Base-by-base conservation (phyloP, 1,140 invertebrate species). In the Melipona quadrifasciata region DNA sequence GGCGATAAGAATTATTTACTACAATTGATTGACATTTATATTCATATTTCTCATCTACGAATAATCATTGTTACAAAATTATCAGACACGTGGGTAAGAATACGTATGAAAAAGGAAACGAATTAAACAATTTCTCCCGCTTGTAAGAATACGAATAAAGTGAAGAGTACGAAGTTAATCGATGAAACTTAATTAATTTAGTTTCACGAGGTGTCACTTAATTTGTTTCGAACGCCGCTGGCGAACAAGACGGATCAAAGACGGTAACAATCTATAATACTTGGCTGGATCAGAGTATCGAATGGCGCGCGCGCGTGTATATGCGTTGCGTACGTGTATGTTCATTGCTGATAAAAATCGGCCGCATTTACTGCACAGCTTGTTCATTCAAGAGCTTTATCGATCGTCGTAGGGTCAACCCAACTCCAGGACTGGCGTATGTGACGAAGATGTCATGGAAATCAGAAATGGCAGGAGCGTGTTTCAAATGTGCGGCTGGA, bases 401-500 rank as follows among this genome's bases (percentile, higher is more conserved):
- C 65, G 82, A 83, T 83, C 76, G 86, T 95, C 95, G 64, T 90
- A 97, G 97, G 97, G 97, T 19, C 97, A 98, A 91, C 97, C 97
- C 0, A 97, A 98, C 90, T 94, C 97, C 68, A 95, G 94, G n/a
- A 97, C 97, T 0, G 97, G 97, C 1, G 95, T 96, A 27, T 98
- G 97, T 86, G 97, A 98, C 81, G 96, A 96, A 34, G 97, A 98
- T 87, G 93, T 96, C 82, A 96, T 97, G 86, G 91, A 95, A 89
- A 93, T 94, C 65, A 93, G 85, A 78, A 96, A 95, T 51, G 96
- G 96, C 19, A 94, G 93, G 3, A 95, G 94, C 80, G 95, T 96
- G 31, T 95, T 98, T 58, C 96, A 95, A 27, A 79, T 98, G 6
- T 98, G 97, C 90, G 97, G 97, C 10, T 96, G 97, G 91, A 98